Evolutionary conservation across 23 tunicate species (phyloP), one percentile per base, ranked within the genome.

Genomic region (Phallusia fumigata): DNA sequence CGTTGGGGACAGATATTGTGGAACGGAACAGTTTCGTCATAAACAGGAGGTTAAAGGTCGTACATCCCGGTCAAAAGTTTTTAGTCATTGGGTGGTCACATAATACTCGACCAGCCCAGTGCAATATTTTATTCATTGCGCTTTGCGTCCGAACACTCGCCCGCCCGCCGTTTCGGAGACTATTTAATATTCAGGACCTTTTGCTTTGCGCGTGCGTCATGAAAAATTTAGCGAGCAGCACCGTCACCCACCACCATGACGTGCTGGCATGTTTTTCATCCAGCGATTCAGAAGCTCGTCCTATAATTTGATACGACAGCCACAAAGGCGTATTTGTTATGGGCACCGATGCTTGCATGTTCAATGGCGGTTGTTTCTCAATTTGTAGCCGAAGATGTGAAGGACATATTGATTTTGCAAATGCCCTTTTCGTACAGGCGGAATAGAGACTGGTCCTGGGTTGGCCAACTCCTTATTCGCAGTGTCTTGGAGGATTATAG

Each of bases 181-280:
- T 58, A 58, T 58, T 24, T 24, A 58, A 58, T 58, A 58, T 58
- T 58, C 69, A 58, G 69, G 69, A 58, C 69, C 69, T 58, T 58
- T 58, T 58, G 69, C 69, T 58, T 58, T 58, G 69, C 69, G 69
- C 69, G 69, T 58, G 69, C 69, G 69, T 58, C 69, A 58, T 58
- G 69, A 58, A 58, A 58, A 58, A 58, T 58, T 58, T 16, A 58
- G 28, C 1, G 28, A 58, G 69, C 28, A 21, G 13, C 26, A 8
- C 16, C 69, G 28, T 58, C 69, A 24, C 10, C 47, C 47, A 40
- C 47, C 47, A 40, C 47, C 47, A 24, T 58, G 69, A 58, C 69
- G 69, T 58, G 28, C 69, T 3, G 28, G 28, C 16, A 1, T 24
- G 28, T 24, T 58, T 58, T 58, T n/a, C 13, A 58, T 58, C 28